Base-by-base conservation (phyloP, 2,797 vertebrate species). In the Alauda arvensis region DNA sequence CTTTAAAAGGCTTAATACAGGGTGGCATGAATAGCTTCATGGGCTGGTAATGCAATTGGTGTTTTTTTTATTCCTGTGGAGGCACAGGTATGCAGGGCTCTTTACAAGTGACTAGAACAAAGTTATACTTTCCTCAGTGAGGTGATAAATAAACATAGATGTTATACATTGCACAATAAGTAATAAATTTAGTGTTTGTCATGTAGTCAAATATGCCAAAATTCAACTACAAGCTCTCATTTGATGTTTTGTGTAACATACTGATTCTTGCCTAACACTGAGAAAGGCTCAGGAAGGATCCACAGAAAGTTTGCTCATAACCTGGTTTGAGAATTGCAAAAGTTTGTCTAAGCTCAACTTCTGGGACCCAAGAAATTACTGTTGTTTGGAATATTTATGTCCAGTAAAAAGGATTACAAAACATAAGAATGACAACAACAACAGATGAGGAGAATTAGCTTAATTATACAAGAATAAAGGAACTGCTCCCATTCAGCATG, bases 1-100 rank as follows among this genome's bases (percentile, higher is more conserved):
- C n/a, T 91, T 85, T 87, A 74, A 89, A 90, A 89, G 56, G 53
- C 69, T 91, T 79, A 78, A 67, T 94, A 57, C 31, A 40, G 29
- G 40, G 55, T 29, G 43, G 28, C 70, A 78, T 31, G 46, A 85
- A 67, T 75, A 81, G 17, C 34, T 84, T 40, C 76, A 67, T 10
- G 26, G 43, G 65, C 14, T 74, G n/a, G 33, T 67, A 87, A 21
- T 46, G 42, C 51, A 81, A 84, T 76, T 91, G 59, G 19, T 69
- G 31, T 40, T 66, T 79, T 37, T 89, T 79, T 83, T 80, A 65
- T 82, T 62, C 37, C 34, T 82, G 2, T 48, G 45, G 43, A 66
- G 72, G 56, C 40, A 75, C 14, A 83, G 66, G 37, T 5, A 7
- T 57, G 25, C 57, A 65, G 29, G 12, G 61, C 42, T 92, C 67